A percentile compares a stretch with the other conserved stretches of the same genome.
These are phyloP conservation scores for Diuraphis noxia DNA, from an alignment of 1,140 invertebrate genomes.

Conservation along the genomic window DNA sequence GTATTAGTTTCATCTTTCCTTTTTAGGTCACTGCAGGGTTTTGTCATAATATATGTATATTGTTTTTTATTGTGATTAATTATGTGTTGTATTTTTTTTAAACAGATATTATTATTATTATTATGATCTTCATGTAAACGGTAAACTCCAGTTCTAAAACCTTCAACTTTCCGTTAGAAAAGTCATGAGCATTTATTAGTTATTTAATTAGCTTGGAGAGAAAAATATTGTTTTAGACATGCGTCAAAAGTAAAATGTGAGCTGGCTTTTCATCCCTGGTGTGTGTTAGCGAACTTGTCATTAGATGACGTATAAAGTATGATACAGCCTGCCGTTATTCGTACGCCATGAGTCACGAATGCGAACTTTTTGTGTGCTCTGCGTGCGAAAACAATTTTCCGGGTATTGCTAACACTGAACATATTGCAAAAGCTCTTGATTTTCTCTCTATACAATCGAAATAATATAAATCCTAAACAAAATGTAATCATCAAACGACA, in stretches of 20 bases:
- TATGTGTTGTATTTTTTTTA: too few relatives aligned
- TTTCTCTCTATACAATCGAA: too few relatives aligned
- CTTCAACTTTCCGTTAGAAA: not conserved
- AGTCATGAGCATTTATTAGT: not conserved
- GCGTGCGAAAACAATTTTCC: not conserved
- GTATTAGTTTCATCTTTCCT: too few relatives aligned
- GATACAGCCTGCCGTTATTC: not conserved
- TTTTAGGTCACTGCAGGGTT: too few relatives aligned
- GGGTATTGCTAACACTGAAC: not conserved
- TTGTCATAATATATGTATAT: too few relatives aligned
- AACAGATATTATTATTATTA: not conserved
- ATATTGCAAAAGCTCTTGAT: not conserved
- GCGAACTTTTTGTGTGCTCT: not conserved
- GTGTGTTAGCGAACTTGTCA: not conserved
- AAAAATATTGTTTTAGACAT: constrained; percentile 19
- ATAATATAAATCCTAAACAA: not conserved
- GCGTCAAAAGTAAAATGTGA: not conserved
- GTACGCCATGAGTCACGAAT: too few relatives aligned
- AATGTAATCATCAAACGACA: not conserved
- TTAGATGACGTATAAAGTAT: not conserved
- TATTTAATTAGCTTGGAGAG: not conserved
- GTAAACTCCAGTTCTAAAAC: too few relatives aligned
- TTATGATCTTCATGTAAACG: not conserved
- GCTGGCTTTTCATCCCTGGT: not conserved
- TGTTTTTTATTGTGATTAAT: too few relatives aligned